Evolutionary conservation across 2,113 vertebrate genomes (phyloP).

Genomic region (Clupea harengus): DNA sequence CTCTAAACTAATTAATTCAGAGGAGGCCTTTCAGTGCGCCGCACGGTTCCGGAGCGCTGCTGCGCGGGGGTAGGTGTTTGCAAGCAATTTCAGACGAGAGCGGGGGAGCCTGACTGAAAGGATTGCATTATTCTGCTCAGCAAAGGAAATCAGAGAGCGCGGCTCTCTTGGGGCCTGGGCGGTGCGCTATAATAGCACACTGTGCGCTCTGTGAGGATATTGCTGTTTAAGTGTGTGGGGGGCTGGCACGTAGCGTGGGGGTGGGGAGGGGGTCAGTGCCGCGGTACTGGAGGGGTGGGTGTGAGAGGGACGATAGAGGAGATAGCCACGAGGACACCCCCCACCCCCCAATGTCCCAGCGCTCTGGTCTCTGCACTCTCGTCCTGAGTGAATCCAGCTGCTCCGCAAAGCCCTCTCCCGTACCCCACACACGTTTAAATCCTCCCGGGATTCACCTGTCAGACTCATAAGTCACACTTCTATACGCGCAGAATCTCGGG

Average conservation of each 20-base stretch:
- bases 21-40: conserved; percentile 46
- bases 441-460: conserved; percentile 40
- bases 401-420: conserved; percentile 25
- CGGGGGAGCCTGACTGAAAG: conserved; percentile 47
- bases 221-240: conserved; percentile 34
- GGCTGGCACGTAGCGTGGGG: background rate
- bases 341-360: background rate
- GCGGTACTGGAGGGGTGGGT: conserved; percentile 24
- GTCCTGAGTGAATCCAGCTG: conserved; percentile 41
- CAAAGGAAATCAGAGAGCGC: conserved; percentile 55
- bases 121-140: conserved; percentile 53
- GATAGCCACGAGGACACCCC: background rate
- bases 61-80: conserved; percentile 34
- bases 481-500: conserved; percentile 2
- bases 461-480: conserved; percentile 33
- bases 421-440: conserved; percentile 35
- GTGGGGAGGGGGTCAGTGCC: conserved; percentile 22
- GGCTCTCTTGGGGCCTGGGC: conserved; percentile 47
- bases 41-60: conserved; percentile 23
- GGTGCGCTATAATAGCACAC: conserved; percentile 46
- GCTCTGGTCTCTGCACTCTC: background rate
- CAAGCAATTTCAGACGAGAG: conserved; percentile 38
- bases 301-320: conserved; percentile 17
- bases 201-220: conserved; percentile 40
- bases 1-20: conserved; percentile 60